phyloP scores from a whole-genome alignment of 2,888 invertebrate genomes.

The Drosophila tanythrix region DNA sequence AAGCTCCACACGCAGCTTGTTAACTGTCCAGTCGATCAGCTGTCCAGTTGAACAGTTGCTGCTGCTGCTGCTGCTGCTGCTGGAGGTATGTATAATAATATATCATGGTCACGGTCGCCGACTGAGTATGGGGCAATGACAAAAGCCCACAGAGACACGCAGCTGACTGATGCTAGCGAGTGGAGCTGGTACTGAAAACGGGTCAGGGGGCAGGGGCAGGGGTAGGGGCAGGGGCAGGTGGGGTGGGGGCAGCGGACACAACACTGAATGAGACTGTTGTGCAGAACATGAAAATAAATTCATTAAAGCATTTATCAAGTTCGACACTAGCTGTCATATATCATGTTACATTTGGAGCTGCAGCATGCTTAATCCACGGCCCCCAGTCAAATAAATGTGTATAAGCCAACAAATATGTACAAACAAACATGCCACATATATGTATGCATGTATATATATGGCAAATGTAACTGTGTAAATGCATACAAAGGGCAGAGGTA shows the following conservation, averaged over 20 bases:
- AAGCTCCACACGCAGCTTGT: constrained; percentile 65
- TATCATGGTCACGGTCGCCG: constrained; percentile 79
- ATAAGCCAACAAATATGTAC: constrained; percentile 19
- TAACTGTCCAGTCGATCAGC: constrained; percentile 51
- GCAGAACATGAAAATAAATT: constrained; percentile 75
- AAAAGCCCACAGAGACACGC: constrained; percentile 27
- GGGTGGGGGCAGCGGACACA: not conserved
- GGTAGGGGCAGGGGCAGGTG: not conserved
- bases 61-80: constrained; percentile 29
- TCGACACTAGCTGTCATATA: constrained; percentile 78
- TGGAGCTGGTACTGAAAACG: constrained; percentile 1
- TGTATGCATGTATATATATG: constrained; percentile 1
- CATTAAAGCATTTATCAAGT: constrained; percentile 80
- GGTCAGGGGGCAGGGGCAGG: not conserved
- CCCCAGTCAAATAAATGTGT: constrained; percentile 29
- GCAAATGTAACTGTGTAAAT: constrained; percentile 32
- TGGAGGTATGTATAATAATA: constrained; percentile 76
- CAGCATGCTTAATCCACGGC: constrained; percentile 75
- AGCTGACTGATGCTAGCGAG: not conserved
- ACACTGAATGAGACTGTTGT: constrained; percentile 19
- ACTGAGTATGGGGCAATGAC: constrained; percentile 48
- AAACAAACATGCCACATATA: constrained; percentile 18
- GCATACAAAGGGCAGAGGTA: constrained; percentile 7
- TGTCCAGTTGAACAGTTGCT: constrained; percentile 5
- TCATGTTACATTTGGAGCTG: constrained; percentile 60